Evolutionary conservation across 2,888 invertebrate species (phyloP).

Genomic region (Drosophila kokeensis): DNA sequence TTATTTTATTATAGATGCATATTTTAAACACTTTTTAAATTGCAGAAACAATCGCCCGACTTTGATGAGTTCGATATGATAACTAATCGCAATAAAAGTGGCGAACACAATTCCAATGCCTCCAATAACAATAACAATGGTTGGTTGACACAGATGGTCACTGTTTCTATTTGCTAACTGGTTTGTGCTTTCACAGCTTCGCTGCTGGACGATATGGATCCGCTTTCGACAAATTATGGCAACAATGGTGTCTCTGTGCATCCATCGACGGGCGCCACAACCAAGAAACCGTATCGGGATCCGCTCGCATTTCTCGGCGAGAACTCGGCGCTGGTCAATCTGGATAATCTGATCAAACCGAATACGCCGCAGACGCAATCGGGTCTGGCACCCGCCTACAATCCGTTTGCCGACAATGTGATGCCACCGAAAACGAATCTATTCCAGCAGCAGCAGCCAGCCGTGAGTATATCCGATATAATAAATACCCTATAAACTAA

Average conservation of each 20-base stretch:
- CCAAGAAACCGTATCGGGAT: constrained; percentile 88
- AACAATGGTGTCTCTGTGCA: constrained; percentile 57
- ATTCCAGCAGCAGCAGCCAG: constrained; percentile 87
- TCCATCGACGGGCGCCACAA: constrained; percentile 80
- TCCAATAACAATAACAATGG: constrained; percentile 85
- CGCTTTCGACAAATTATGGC: constrained; percentile 79
- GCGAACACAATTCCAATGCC: constrained; percentile 79
- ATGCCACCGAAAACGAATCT: constrained; percentile 86
- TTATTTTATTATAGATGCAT: neutral
- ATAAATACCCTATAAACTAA: no score
- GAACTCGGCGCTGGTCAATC: constrained; percentile 97
- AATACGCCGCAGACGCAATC: constrained; percentile 82
- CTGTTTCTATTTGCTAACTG: neutral
- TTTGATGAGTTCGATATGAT: constrained; percentile 95
- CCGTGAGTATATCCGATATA: constrained; percentile 72
- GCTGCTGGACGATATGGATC: constrained; percentile 85
- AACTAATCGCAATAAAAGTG: constrained; percentile 89
- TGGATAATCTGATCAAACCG: constrained; percentile 96
- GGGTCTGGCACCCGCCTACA: constrained; percentile 82
- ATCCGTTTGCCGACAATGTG: constrained; percentile 85
- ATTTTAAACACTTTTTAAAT: neutral
- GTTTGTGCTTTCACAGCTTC: constrained; percentile 70
- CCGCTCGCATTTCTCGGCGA: constrained; percentile 98
- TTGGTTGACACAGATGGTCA: constrained; percentile 34
- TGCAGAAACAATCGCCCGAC: constrained; percentile 86